phyloP scores from a whole-genome alignment of 2,797 vertebrate genomes.

The Florisuga fusca region DNA sequence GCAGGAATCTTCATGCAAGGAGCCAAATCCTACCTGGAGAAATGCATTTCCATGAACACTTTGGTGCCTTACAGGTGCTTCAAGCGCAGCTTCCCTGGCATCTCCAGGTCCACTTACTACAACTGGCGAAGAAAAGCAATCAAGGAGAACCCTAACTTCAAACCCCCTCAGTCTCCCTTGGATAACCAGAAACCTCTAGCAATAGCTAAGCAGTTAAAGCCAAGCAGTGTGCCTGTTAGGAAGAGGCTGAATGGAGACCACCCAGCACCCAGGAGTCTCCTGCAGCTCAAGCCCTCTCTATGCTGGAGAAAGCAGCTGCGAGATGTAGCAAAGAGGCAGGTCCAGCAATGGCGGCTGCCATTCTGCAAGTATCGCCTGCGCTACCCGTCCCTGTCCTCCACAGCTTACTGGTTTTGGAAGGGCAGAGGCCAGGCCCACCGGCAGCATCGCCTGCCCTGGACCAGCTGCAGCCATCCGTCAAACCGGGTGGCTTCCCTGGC shows the following conservation, averaged over 20 bases:
- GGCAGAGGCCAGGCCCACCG: not conserved
- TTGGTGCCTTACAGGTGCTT: conserved; percentile 92
- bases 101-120: conserved; percentile 96
- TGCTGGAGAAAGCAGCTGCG: conserved; percentile 85
- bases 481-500: not conserved
- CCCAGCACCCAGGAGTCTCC: not conserved
- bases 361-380: conserved; percentile 90
- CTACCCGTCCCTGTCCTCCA: conserved; percentile 87
- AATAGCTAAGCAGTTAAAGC: conserved; percentile 35
- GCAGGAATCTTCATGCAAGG: conserved; percentile 87
- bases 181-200: conserved; percentile 42
- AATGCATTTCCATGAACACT: conserved; percentile 89
- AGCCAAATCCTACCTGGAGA: conserved; percentile 91
- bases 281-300: conserved; percentile 73
- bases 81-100: conserved; percentile 91
- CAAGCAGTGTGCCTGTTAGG: not conserved
- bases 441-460: not conserved
- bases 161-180: conserved; percentile 23
- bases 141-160: conserved; percentile 77
- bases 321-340: conserved; percentile 83
- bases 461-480: not conserved
- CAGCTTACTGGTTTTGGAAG: conserved; percentile 92
- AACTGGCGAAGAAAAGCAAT: conserved; percentile 96
- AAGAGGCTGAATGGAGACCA: conserved; percentile 35
- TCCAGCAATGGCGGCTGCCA: conserved; percentile 84